A percentile compares a stretch with the other conserved stretches of the same genome.
Evolutionary conservation across 2,888 invertebrate species (phyloP).

Genomic region (Platerodrilus igneus): DNA sequence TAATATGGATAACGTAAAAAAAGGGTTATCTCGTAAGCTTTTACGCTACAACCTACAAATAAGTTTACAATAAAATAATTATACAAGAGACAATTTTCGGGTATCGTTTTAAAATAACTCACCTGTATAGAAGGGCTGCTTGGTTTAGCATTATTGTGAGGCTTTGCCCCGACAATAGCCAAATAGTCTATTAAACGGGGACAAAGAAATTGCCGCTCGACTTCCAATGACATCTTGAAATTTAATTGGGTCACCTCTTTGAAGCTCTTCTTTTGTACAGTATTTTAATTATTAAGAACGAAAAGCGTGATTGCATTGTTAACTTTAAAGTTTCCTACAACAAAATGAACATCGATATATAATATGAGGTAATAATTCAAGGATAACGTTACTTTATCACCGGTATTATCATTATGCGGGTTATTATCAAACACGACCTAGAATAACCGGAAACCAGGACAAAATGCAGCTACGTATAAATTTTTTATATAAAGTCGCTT

Average conservation of each 20-base stretch:
- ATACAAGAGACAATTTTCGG: no score
- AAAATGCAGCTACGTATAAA: no score
- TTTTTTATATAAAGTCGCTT: no score
- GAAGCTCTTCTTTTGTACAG: constrained; percentile 10
- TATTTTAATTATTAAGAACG: neutral
- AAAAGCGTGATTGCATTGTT: constrained; percentile 16
- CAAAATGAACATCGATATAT: constrained; percentile 6
- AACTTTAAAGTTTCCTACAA: constrained; percentile 9
- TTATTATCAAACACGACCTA: constrained; percentile 13
- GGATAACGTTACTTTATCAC: neutral
- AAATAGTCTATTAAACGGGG: constrained; percentile 92
- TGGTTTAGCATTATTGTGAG: constrained; percentile 59
- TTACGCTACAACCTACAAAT: no score
- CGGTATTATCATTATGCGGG: constrained; percentile 14
- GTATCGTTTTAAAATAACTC: constrained; percentile 29
- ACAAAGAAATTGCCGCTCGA: constrained; percentile 76
- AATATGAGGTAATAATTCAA: neutral
- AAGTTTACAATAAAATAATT: no score
- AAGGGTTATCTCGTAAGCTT: no score
- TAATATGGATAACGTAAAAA: no score
- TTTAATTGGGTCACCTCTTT: constrained; percentile 39
- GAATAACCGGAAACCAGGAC: no score
- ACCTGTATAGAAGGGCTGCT: constrained; percentile 76
- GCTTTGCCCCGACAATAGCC: constrained; percentile 90
- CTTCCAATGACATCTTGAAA: constrained; percentile 50